Evolutionary conservation across 2,888 invertebrate species (phyloP).

Genomic region (Megastigmus dorsalis): DNA sequence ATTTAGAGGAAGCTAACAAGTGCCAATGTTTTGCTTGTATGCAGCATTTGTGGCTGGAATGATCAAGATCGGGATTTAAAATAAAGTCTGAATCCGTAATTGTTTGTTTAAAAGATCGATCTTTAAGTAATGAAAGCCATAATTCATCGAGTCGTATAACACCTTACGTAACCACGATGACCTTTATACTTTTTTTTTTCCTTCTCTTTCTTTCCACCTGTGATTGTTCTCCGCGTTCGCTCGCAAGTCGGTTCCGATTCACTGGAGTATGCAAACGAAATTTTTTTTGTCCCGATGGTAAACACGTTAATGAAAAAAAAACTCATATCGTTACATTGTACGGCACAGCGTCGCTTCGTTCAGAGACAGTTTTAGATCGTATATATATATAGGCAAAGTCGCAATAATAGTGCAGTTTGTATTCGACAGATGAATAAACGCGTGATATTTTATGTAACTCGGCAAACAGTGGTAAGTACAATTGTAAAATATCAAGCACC

Average conservation of each 20-base stretch:
- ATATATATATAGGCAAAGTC: not conserved
- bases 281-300: not conserved
- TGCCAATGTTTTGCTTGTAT: not conserved
- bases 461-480: not conserved
- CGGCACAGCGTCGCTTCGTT: not conserved
- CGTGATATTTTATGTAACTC: slow-evolving; percentile 14
- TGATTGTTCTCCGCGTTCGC: not conserved
- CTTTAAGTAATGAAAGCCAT: slow-evolving; percentile 5
- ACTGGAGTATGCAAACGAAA: slow-evolving; percentile 37
- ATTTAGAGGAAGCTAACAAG: not conserved
- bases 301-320: too few relatives aligned
- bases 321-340: not conserved
- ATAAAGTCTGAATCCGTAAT: slow-evolving; percentile 11
- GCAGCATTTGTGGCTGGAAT: not conserved
- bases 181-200: slow-evolving; percentile 30
- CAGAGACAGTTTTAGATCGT: too few relatives aligned
- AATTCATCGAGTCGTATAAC: not conserved
- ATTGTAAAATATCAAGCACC: slow-evolving; percentile 5
- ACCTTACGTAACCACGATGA: slow-evolving; percentile 12
- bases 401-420: not conserved
- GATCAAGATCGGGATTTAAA: not conserved
- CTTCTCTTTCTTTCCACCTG: not conserved
- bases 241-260: too few relatives aligned
- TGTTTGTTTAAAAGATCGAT: slow-evolving; percentile 14
- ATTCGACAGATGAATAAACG: not conserved